Conservation (phyloP, 1,140 invertebrate species). For the Zaprionus camerounensis region DNA sequence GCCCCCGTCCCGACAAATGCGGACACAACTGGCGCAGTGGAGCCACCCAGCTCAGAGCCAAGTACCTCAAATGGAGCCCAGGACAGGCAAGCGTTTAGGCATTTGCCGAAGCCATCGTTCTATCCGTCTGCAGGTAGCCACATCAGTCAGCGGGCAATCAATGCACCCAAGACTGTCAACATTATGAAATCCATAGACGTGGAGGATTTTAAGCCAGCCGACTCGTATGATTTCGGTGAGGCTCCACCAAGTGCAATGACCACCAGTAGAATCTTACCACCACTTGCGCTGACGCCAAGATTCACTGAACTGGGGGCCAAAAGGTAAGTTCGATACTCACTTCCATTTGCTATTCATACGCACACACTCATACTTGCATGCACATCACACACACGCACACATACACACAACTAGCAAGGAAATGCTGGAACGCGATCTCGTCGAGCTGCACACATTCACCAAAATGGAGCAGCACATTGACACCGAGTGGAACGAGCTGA, state of each 20-base stretch:
- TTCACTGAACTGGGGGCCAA: constrained; percentile 21
- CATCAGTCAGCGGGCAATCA: constrained; percentile 2
- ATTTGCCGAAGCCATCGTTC: constrained; percentile 67
- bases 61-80: neutral
- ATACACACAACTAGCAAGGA: constrained; percentile 43
- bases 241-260: neutral
- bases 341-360: neutral
- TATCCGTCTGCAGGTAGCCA: constrained; percentile 23
- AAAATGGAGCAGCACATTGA: constrained; percentile 66
- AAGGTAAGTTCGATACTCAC: constrained; percentile 43
- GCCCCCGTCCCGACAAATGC: constrained; percentile 40
- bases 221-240: constrained; percentile 41
- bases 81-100: constrained; percentile 23
- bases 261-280: constrained; percentile 15
- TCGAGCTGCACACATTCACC: constrained; percentile 66
- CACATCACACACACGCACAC: constrained; percentile 1
- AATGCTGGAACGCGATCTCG: constrained; percentile 51
- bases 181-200: constrained; percentile 51
- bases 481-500: constrained; percentile 55
- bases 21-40: neutral
- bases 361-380: neutral
- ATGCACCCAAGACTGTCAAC: constrained; percentile 53
- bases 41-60: neutral
- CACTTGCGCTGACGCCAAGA: constrained; percentile 49
- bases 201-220: constrained; percentile 47